Percentiles rank a stretch among this genome's conserved stretches.
These are phyloP conservation scores for Ischnura elegans DNA, from an alignment of 2,888 invertebrate species.

Conservation along the genomic window DNA sequence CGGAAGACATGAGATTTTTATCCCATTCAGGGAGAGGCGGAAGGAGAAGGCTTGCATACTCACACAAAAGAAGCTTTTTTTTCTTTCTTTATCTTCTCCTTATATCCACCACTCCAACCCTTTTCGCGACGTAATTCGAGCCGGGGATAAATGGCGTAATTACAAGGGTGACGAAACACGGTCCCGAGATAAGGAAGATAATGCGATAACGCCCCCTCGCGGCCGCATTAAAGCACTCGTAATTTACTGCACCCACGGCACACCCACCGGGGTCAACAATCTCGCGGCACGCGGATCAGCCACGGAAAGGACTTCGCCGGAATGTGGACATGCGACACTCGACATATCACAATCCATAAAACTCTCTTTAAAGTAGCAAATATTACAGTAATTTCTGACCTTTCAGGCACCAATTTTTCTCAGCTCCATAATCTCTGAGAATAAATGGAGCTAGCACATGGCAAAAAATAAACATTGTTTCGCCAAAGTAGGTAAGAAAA, in stretches of 20 bases:
- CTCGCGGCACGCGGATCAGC: neutral
- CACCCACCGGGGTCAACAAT: neutral
- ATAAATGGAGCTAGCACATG: too few species aligned
- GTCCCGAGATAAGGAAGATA: neutral
- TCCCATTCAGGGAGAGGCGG: neutral
- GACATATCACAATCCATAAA: too few species aligned
- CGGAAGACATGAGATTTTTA: neutral
- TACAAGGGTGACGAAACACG: slow-evolving; percentile 2
- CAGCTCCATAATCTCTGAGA: too few species aligned
- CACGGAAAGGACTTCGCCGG: neutral
- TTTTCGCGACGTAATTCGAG: neutral
- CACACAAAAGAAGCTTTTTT: neutral
- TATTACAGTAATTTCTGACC: too few species aligned
- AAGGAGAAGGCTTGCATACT: too few species aligned
- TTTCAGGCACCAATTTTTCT: too few species aligned
- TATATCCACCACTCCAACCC: neutral
- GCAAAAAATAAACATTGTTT: too few species aligned
- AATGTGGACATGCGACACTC: neutral
- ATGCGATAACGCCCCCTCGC: neutral
- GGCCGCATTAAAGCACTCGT: neutral
- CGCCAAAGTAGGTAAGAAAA: too few species aligned
- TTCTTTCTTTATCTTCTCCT: too few species aligned
- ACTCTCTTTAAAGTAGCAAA: too few species aligned
- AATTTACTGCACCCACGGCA: neutral
- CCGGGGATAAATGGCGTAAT: neutral